Conservation (phyloP, 1,140 invertebrate species). For the Delia radicum region DNA sequence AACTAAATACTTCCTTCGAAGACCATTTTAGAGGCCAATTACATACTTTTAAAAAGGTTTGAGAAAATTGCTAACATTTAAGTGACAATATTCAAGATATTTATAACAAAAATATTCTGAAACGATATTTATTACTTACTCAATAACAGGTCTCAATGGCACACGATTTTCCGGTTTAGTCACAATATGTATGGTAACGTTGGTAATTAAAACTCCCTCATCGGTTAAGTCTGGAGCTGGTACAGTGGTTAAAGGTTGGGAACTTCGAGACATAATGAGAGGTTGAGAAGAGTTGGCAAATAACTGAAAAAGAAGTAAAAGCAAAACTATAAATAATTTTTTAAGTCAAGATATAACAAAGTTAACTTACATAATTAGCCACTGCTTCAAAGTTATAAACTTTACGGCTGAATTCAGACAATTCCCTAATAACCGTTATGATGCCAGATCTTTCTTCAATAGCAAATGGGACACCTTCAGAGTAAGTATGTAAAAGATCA, state of each 20-base stretch:
- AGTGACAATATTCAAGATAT: too few species aligned
- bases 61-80: too few species aligned
- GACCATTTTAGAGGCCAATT: too few species aligned
- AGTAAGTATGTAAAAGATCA: constrained; percentile 77
- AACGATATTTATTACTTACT: constrained; percentile 58
- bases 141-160: constrained; percentile 61
- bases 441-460: constrained; percentile 86
- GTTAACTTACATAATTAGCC: constrained; percentile 63
- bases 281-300: constrained; percentile 44
- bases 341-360: background rate
- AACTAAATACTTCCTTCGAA: too few species aligned
- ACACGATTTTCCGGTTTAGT: constrained; percentile 70
- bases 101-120: background rate
- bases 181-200: constrained; percentile 80
- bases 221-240: constrained; percentile 45
- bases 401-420: constrained; percentile 68
- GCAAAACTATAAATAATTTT: background rate
- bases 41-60: too few species aligned
- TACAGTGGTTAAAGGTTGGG: constrained; percentile 35
- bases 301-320: constrained; percentile 27
- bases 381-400: constrained; percentile 81
- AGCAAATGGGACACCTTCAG: constrained; percentile 84
- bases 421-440: constrained; percentile 78
- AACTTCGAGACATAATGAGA: constrained; percentile 39
- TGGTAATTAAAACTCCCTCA: constrained; percentile 71